phyloP scores from a whole-genome alignment of 2,113 vertebrate genomes.

The Pseudorectes ferrugineus region DNA sequence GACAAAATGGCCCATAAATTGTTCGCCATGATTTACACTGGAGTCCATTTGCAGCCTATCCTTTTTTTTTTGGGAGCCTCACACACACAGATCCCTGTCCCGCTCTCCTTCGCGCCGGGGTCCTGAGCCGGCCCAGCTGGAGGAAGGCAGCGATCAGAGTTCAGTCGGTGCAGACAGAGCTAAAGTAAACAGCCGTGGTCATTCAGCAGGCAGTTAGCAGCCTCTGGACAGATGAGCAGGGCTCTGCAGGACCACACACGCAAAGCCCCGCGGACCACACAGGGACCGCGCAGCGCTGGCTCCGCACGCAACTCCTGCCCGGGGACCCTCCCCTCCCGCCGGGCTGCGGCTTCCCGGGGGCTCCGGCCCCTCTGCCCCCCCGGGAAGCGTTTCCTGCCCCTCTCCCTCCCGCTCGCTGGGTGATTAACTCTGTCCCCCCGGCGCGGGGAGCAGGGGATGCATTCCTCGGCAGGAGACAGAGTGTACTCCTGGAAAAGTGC shows the following conservation, averaged over 20 bases:
- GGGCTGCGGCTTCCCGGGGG: conserved; percentile 51
- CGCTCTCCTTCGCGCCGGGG: conserved; percentile 51
- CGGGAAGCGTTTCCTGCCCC: background rate
- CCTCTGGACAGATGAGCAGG: conserved; percentile 96
- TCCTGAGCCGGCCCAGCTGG: conserved; percentile 97
- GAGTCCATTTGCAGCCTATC: conserved; percentile 35
- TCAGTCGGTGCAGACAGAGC: conserved; percentile 96
- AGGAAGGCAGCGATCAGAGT: conserved; percentile 89
- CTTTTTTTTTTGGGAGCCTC: background rate
- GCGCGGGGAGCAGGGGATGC: background rate
- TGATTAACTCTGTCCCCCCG: background rate
- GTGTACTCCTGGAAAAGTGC: conserved; percentile 2
- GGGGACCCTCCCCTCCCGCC: conserved; percentile 48
- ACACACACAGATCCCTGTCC: background rate
- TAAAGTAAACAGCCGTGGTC: conserved; percentile 99
- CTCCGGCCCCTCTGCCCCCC: background rate
- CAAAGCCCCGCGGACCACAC: conserved; percentile 89
- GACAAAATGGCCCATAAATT: conserved; percentile 59
- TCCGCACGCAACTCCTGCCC: conserved; percentile 76
- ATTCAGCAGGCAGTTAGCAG: conserved; percentile 96
- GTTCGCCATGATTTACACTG: conserved; percentile 51
- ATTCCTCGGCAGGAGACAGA: background rate
- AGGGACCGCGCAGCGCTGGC: conserved; percentile 78
- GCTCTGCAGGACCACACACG: conserved; percentile 93
- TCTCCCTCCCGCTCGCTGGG: background rate